Conservation (phyloP, 2,797 vertebrate species). For the Halcyon leucocephala region DNA sequence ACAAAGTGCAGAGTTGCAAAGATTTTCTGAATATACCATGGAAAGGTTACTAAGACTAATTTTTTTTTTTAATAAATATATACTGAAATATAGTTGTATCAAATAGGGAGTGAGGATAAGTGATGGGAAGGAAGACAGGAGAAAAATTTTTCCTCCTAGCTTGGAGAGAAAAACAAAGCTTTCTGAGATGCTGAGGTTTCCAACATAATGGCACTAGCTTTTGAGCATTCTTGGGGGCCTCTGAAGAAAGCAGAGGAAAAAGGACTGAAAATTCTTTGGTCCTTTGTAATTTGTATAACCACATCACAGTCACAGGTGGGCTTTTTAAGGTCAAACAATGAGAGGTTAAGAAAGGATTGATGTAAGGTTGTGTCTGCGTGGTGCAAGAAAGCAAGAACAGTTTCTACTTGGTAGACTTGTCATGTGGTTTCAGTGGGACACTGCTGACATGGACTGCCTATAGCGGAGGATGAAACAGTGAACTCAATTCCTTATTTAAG, state of each 20-base stretch:
- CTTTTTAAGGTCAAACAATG: neutral
- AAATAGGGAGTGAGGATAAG: neutral
- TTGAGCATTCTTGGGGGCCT: neutral
- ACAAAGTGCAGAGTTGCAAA: neutral
- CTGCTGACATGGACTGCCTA: neutral
- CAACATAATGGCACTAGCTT: accelerated
- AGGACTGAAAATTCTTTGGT: neutral
- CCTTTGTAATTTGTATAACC: neutral
- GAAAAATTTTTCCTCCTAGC: neutral
- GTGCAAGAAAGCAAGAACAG: neutral
- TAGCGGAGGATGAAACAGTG: neutral
- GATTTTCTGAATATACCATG: neutral
- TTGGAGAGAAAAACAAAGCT: neutral
- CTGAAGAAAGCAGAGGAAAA: neutral
- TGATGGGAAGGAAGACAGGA: neutral
- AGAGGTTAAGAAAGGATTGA: neutral
- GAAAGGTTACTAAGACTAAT: neutral
- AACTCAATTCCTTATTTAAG: neutral
- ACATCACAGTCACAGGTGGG: neutral
- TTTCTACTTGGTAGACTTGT: neutral
- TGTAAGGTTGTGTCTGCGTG: neutral
- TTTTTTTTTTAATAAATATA: neutral
- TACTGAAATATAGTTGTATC: neutral
- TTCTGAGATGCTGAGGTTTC: neutral
- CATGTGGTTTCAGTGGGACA: neutral